Conservation (phyloP, 2,113 vertebrate genomes). For the Pelvicachromis taeniatus region DNA sequence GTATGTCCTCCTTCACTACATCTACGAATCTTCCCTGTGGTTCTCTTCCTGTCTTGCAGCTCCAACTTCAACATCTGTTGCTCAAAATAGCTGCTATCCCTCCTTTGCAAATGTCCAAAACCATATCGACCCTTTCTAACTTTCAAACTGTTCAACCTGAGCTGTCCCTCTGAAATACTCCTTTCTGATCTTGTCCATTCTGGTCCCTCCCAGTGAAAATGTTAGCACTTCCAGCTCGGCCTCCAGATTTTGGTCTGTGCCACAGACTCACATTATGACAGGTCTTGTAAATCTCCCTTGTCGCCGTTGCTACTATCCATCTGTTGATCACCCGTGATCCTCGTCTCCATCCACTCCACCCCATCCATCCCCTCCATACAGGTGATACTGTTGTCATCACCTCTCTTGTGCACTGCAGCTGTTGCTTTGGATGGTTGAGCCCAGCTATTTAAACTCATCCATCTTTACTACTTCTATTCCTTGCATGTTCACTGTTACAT, state of each 20-base stretch:
- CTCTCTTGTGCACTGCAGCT: background rate
- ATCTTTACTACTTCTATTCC: background rate
- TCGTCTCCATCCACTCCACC: background rate
- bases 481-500: background rate
- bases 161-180: no score
- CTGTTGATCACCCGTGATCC: background rate
- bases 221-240: no score
- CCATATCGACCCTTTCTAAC: background rate
- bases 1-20: background rate
- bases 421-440: background rate
- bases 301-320: rapidly evolving
- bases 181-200: no score
- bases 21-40: background rate
- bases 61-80: background rate
- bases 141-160: background rate
- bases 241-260: no score
- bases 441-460: background rate
- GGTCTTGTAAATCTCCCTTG: no score
- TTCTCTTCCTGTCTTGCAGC: background rate
- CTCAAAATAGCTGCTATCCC: background rate
- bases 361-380: no score
- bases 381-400: background rate
- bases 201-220: no score
- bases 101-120: background rate
- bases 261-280: no score